phyloP scores from a whole-genome alignment of 2,888 invertebrate species.

The Thysanoteuthis rhombus region DNA sequence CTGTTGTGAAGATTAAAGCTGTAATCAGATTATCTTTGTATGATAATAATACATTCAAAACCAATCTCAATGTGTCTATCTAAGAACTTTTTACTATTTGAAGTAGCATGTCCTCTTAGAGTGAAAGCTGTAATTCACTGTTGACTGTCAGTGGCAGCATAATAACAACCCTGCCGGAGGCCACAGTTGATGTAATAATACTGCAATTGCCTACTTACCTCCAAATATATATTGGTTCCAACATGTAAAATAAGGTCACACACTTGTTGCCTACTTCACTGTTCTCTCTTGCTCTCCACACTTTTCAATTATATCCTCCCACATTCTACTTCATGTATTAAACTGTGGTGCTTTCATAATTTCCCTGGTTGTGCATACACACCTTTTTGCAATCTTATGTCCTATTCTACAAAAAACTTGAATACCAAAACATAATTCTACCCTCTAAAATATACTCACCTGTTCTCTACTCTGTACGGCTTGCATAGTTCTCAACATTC shows the following conservation, averaged over 20 bases:
- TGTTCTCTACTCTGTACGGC: not conserved
- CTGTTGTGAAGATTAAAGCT: not conserved
- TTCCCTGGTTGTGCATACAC: not conserved
- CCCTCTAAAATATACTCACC: not conserved
- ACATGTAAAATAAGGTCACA: not conserved
- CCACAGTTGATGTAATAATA: not conserved
- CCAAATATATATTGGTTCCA: not conserved
- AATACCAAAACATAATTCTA: not conserved
- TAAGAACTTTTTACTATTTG: conserved; percentile 1
- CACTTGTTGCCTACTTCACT: not conserved
- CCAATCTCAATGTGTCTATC: not conserved
- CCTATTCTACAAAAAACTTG: not conserved
- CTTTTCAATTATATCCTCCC: not conserved
- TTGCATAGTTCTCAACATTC: not conserved
- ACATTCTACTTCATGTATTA: not conserved
- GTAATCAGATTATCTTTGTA: not conserved
- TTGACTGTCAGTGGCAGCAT: not conserved
- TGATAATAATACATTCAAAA: not conserved
- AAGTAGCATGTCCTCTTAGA: not conserved
- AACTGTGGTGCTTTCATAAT: not conserved
- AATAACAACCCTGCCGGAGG: not conserved
- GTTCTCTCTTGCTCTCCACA: not conserved
- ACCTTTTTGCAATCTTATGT: too few relatives aligned
- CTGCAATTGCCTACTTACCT: not conserved
- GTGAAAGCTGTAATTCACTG: conserved; percentile 12